Base-by-base conservation (phyloP, 2,888 invertebrate genomes). In the Chymomyza amoena region DNA sequence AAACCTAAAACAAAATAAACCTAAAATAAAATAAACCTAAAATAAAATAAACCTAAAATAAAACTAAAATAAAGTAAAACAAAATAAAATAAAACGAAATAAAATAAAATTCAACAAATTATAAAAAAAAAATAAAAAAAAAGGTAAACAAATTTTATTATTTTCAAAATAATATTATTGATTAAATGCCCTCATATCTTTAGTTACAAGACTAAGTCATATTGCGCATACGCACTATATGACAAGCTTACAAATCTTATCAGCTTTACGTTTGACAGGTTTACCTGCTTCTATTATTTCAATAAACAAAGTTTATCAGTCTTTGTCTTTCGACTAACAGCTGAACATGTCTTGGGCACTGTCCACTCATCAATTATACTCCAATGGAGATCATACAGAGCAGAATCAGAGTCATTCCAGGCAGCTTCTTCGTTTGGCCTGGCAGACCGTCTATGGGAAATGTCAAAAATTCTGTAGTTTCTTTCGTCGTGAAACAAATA, bases 401-500 rank as follows among this genome's bases (percentile, higher is more conserved):
- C 13, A 4, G 4, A 45, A 13, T 4, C 39, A n/a, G n/a, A n/a
- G 39, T 9, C 20, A 25, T 10, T 20, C 57, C 2, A 18, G 71
- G 6, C 75, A 72, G 1, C 61, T 89, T 50, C 61, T 88, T 13
- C 81, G 79, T 10, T 64, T 88, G 20, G 81, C 80, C 67, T 89
- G 89, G 90, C 88, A 84, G 61, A 77, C 79, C 16, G 72, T 89
- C 25, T 72, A 84, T 36, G 70, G 78, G 61, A 89, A 82, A 69
- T 88, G 83, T 56, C 83, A 87, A 54, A 71, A 79, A 64, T 64
- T 90, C 2, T 78, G 87, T 3, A 78, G 69, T 59, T 72, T 85
- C 15, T 63, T 89, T 6, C 66, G 71, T 15, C 79, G 83, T 1
- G 86, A 87, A 68, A 77, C 80, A 0, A 89, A 89, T 52, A 89